Conservation (phyloP, 2,113 vertebrate genomes). For the Zosterops hypoxanthus region DNA sequence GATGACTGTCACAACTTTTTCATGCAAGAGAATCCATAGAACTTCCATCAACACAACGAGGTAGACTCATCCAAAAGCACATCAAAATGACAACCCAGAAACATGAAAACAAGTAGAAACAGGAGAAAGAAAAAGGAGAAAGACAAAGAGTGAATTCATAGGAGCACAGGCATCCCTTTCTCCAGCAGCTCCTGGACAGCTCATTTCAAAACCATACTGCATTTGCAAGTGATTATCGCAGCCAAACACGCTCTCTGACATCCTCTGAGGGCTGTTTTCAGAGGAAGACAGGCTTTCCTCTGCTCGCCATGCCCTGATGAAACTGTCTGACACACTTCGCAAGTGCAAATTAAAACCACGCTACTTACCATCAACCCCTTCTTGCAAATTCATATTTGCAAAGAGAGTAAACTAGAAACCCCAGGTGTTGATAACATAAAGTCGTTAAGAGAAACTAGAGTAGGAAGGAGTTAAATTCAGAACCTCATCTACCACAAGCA, state of each 20-base stretch:
- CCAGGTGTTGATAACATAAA: slow-evolving; percentile 54
- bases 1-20: background rate
- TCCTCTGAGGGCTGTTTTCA: slow-evolving; percentile 43
- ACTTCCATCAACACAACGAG: background rate
- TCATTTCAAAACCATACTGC: slow-evolving; percentile 44
- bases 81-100: background rate
- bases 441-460: slow-evolving; percentile 53
- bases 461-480: slow-evolving; percentile 63
- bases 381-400: slow-evolving; percentile 65
- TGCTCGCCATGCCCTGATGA: background rate
- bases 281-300: slow-evolving; percentile 55
- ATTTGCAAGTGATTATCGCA: background rate
- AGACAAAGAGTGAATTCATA: background rate
- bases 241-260: background rate
- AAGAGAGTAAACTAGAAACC: slow-evolving; percentile 67
- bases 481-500: slow-evolving; percentile 56
- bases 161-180: background rate
- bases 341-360: slow-evolving; percentile 56
- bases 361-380: slow-evolving; percentile 60
- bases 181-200: slow-evolving; percentile 55
- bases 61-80: background rate
- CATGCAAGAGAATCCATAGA: background rate
- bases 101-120: background rate
- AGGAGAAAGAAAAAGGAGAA: background rate
- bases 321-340: slow-evolving; percentile 52